Conservation (phyloP, 2,797 vertebrate species). For the Mormyrops attenuatus region DNA sequence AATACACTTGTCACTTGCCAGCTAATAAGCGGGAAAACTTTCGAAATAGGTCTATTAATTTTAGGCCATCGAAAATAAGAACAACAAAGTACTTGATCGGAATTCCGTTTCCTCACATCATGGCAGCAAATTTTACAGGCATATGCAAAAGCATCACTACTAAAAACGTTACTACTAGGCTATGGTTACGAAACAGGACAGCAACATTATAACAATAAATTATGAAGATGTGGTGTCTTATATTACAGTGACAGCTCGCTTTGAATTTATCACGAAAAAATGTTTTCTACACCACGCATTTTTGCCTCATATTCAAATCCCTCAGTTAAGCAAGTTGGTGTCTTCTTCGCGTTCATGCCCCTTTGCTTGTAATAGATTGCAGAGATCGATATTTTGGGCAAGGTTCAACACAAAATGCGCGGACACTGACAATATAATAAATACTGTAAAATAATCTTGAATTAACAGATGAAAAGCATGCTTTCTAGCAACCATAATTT, state of each 20-base stretch:
- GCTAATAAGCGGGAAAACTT: not conserved
- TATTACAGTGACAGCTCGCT: not conserved
- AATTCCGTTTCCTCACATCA: not conserved
- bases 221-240: not conserved
- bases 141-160: not conserved
- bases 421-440: not conserved
- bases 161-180: not conserved
- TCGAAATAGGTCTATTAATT: not conserved
- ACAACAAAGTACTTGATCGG: not conserved
- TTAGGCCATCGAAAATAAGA: not conserved
- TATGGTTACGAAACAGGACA: not conserved
- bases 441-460: not conserved
- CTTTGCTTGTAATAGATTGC: not conserved
- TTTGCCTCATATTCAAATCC: not conserved
- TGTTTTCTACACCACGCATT: not conserved
- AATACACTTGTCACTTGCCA: not conserved
- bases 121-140: not conserved
- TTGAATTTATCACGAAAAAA: not conserved
- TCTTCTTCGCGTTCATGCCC: not conserved
- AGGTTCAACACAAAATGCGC: not conserved
- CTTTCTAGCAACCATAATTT: not conserved
- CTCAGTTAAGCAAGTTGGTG: not conserved
- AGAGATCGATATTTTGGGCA: not conserved
- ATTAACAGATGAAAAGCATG: not conserved
- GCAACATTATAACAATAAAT: not conserved